phyloP scores from a whole-genome alignment of 2,113 vertebrate genomes.

The Phaetusa simplex region DNA sequence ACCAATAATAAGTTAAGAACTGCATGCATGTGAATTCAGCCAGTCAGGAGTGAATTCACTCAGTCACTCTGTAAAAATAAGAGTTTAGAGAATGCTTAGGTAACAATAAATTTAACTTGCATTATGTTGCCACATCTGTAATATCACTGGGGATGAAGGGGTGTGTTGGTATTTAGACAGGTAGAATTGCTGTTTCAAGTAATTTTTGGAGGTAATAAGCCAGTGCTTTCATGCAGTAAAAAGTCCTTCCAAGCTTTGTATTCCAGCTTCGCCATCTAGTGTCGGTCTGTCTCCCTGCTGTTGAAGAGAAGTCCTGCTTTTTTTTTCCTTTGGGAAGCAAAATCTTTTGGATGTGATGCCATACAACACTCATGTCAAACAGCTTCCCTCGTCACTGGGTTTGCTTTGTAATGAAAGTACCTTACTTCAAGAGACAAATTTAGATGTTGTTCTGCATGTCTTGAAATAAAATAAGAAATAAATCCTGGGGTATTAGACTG shows the following conservation, averaged over 20 bases:
- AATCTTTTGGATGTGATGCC: not conserved
- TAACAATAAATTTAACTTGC: not conserved
- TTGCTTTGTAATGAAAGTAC: not conserved
- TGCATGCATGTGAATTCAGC: not conserved
- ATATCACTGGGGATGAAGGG: not conserved
- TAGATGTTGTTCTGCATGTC: not conserved
- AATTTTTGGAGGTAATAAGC: not conserved
- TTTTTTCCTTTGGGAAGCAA: not conserved
- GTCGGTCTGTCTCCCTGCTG: not conserved
- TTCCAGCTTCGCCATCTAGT: not conserved
- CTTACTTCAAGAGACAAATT: not conserved
- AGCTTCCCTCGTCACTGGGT: not conserved
- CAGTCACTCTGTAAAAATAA: not conserved
- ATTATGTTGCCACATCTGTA: not conserved
- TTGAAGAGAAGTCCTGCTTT: not conserved
- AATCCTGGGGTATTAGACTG: not conserved
- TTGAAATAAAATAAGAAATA: not conserved
- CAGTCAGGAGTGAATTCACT: not conserved
- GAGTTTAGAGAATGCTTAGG: not conserved
- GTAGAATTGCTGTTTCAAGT: not conserved
- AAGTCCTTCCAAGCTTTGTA: not conserved
- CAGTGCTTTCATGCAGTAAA: not conserved
- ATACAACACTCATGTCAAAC: not conserved
- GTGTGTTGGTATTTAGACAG: not conserved
- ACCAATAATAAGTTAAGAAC: not conserved